Base-by-base conservation (phyloP, 2,888 invertebrate genomes). In the Ormyrus thymus region DNA sequence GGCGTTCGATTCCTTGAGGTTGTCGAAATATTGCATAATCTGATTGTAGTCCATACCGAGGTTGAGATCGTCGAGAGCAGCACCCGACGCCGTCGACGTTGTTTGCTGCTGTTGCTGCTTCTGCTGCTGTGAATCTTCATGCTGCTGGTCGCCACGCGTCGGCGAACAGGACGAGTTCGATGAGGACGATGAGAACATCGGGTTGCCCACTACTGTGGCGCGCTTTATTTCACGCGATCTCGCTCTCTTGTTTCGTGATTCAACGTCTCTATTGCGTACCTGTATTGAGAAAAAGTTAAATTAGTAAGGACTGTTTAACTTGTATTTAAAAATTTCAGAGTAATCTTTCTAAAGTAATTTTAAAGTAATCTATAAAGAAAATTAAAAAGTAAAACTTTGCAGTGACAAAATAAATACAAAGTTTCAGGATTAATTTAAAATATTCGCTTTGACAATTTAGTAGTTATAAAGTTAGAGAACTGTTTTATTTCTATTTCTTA, bases 21-120 rank as follows among this genome's bases (percentile, higher is more conserved):
- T 98, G 92, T 98, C 97, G 93, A 98, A 98, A 92, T 98, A 98
- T 90, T 97, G 96, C 96, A 98, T 97, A 91, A 98, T 96, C 92
- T 98, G 97, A 90, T 98, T 97, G 91, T 98, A 98, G 91, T 98
- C 97, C 97, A 98, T 97, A 89, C 96, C 96, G 81, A 93, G 90
- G 86, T 93, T 93, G 83, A 97, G 93, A 90, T 96, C 96, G 90
- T 96, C 96, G 84, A 96, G 91, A 69, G 93, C 94, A 80, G 95
- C 29, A 93, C 83, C 65, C 64, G 76, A 74, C 7, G 65, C 6
- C 0, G 56, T 7, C n/a, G 74, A 29, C 15, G 73, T n/a, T 7
- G 50, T 13, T 11, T 62, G 74, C 56, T 62, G 69, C 53, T 68
- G 74, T 56, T 92, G 70, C 29, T 55, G 58, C 11, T 61, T 11